Evolutionary conservation across 2,113 vertebrate genomes (phyloP).

Genomic region (human): GRCh38 chr12:4930501-4931000

Average conservation of each 20-base stretch:
- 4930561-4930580: background rate
- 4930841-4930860: slow-evolving; percentile 69
- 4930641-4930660: background rate
- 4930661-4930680: background rate
- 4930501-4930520: background rate
- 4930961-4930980: background rate
- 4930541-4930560: background rate
- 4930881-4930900: slow-evolving; percentile 58
- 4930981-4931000: background rate
- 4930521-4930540: background rate
- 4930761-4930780: background rate
- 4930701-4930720: background rate
- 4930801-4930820: slow-evolving; percentile 68
- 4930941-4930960: slow-evolving; percentile 57
- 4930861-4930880: slow-evolving; percentile 54
- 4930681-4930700: background rate
- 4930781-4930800: slow-evolving; percentile 50
- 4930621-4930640: background rate
- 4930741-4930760: background rate
- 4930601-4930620: background rate
- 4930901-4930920: slow-evolving; percentile 68
- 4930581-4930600: background rate
- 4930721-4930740: background rate
- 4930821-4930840: slow-evolving; percentile 73
- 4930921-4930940: slow-evolving; percentile 62